Evolutionary conservation across 2,113 vertebrate genomes (phyloP).

Genomic region (Microtus oregoni): DNA sequence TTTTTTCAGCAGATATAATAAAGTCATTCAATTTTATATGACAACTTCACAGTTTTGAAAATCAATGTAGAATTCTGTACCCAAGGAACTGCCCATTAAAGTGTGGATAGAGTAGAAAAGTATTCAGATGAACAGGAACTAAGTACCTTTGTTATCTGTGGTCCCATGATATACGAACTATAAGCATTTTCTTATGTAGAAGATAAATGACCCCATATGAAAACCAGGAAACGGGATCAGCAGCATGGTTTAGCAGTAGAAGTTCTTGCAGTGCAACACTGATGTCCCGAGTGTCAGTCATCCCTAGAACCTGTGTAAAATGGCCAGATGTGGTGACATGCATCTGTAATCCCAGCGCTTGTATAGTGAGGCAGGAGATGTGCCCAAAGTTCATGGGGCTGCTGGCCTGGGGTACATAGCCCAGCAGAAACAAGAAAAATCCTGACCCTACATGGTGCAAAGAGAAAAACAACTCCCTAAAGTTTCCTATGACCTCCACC

Average conservation of each 20-base stretch:
- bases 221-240: neutral
- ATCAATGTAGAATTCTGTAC: neutral
- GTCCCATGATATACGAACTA: neutral
- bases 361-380: neutral
- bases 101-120: neutral
- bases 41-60: neutral
- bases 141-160: neutral
- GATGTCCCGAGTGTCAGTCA: neutral
- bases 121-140: neutral
- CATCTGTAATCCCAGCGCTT: neutral
- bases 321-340: neutral
- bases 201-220: neutral
- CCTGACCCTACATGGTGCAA: neutral
- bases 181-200: neutral
- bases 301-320: neutral
- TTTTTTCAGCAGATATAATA: neutral
- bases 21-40: neutral
- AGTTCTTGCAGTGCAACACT: too few species aligned
- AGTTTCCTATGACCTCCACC: neutral
- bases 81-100: neutral
- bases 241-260: neutral
- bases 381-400: neutral
- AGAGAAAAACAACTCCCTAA: neutral
- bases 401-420: neutral
- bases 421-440: neutral